Conservation (phyloP, 2,113 vertebrate genomes). For the Corythoichthys intestinalis region DNA sequence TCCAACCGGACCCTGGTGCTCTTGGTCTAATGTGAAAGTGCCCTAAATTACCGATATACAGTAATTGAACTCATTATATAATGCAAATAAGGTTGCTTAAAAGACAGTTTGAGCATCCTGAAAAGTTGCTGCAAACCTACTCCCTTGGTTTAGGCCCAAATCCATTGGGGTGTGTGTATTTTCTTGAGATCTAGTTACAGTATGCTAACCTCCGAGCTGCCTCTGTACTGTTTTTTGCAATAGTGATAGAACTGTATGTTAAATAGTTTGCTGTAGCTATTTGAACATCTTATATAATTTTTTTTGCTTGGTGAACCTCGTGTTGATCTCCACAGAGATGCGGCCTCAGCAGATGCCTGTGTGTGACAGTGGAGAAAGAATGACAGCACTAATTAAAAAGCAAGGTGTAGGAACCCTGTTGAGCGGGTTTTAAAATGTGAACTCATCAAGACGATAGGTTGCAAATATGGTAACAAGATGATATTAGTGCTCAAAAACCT, state of each 20-base stretch:
- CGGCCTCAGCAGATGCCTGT: slow-evolving; percentile 54
- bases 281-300: slow-evolving; percentile 39
- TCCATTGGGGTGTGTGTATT: not conserved
- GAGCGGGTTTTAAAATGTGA: slow-evolving; percentile 56
- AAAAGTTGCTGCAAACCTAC: too few relatives aligned
- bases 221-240: not conserved
- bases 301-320: slow-evolving; percentile 58
- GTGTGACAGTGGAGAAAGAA: slow-evolving; percentile 55
- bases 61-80: too few relatives aligned
- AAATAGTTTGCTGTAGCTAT: not conserved
- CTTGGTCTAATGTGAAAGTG: too few relatives aligned
- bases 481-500: slow-evolving; percentile 69
- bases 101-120: too few relatives aligned
- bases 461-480: slow-evolving; percentile 65
- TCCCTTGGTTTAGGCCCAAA: not conserved
- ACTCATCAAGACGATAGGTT: slow-evolving; percentile 61
- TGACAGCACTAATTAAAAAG: slow-evolving; percentile 70
- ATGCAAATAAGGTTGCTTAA: too few relatives aligned
- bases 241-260: slow-evolving; percentile 5
- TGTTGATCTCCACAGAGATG: slow-evolving; percentile 55
- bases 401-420: slow-evolving; percentile 52
- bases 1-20: too few relatives aligned
- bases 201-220: not conserved
- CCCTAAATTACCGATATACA: too few relatives aligned
- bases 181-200: not conserved